A percentile compares a stretch with the other conserved stretches of the same genome.
Evolutionary conservation across 2,888 invertebrate species (phyloP).

Genomic region (Nephrotoma appendiculata): DNA sequence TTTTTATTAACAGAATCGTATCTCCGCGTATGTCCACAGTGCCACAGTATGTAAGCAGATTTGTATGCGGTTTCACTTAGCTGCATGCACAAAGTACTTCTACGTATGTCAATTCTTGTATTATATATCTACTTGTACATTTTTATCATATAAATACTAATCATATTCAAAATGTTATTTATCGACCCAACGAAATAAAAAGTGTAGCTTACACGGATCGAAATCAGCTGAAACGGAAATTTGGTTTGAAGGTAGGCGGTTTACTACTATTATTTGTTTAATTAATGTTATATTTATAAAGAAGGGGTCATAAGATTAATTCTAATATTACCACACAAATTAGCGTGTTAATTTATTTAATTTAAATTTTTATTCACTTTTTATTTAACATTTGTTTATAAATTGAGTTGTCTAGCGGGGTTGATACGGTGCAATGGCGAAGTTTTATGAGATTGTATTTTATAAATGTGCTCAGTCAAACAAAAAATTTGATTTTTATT

Average conservation of each 20-base stretch:
- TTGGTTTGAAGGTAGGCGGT: not conserved
- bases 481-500: not conserved
- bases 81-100: too few relatives aligned
- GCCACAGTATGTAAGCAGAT: not conserved
- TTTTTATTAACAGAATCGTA: not conserved
- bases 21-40: not conserved
- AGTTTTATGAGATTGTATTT: not conserved
- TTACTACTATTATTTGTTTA: not conserved
- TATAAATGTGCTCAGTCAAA: not conserved
- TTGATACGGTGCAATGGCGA: not conserved
- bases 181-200: not conserved
- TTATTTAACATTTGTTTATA: not conserved
- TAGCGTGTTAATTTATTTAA: not conserved
- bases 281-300: not conserved
- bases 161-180: not conserved
- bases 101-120: not conserved
- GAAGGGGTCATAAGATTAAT: not conserved
- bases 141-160: not conserved
- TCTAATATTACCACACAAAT: not conserved
- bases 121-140: not conserved
- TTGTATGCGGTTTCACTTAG: not conserved
- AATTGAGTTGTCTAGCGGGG: not conserved
- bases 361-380: not conserved
- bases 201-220: not conserved
- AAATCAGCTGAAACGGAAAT: not conserved